phyloP scores from a whole-genome alignment of 2,888 invertebrate species.

The Poecilus cupreus region DNA sequence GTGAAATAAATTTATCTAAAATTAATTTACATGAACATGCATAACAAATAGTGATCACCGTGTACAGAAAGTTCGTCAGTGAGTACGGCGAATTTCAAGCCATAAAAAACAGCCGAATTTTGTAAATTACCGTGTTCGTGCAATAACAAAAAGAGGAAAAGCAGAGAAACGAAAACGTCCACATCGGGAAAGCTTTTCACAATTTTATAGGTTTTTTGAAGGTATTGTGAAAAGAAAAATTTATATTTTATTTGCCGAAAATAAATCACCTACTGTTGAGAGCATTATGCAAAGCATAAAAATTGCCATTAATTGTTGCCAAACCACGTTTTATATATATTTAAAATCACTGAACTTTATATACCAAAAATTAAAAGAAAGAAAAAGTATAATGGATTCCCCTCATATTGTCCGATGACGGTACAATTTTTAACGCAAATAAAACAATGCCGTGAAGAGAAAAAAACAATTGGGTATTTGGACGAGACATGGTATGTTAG shows the following conservation, averaged over 20 bases:
- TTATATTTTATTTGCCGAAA: not conserved
- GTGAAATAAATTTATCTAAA: too few relatives aligned
- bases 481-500: not conserved
- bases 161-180: not conserved
- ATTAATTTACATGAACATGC: too few relatives aligned
- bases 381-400: not conserved
- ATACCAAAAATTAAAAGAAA: not conserved
- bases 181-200: not conserved
- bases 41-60: too few relatives aligned
- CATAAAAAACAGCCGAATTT: too few relatives aligned
- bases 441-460: too few relatives aligned
- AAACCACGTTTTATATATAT: not conserved
- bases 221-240: not conserved
- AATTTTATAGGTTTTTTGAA: not conserved
- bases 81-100: too few relatives aligned
- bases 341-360: not conserved
- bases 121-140: not conserved
- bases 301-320: not conserved
- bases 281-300: too few relatives aligned
- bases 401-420: not conserved
- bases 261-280: too few relatives aligned
- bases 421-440: not conserved
- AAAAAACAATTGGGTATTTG: not conserved
- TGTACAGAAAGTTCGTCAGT: too few relatives aligned
- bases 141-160: not conserved